Conservation (phyloP, 1,140 invertebrate species). For the Tyrophagus putrescentiae region DNA sequence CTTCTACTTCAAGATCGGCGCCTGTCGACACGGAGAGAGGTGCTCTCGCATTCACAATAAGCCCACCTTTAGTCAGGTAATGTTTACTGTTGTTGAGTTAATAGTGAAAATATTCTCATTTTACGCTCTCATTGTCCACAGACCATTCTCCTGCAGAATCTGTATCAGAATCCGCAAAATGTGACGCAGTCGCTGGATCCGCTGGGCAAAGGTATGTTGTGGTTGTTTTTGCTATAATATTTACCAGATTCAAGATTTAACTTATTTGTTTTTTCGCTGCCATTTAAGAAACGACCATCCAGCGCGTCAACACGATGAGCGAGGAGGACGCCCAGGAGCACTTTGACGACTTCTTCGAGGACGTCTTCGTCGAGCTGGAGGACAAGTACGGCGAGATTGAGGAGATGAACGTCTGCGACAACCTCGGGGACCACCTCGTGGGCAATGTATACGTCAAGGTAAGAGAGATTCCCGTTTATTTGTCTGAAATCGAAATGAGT, state of each 20-base stretch:
- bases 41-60: slow-evolving; percentile 97
- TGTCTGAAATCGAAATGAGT: no score
- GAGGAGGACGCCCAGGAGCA: slow-evolving; percentile 97
- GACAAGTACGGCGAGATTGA: slow-evolving; percentile 98
- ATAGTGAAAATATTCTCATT: no score
- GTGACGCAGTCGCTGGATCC: slow-evolving; percentile 83
- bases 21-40: slow-evolving; percentile 92
- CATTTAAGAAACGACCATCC: slow-evolving; percentile 9
- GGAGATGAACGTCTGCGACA: slow-evolving; percentile 99
- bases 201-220: slow-evolving; percentile 37
- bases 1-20: slow-evolving; percentile 99
- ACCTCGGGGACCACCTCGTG: slow-evolving; percentile 91
- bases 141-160: slow-evolving; percentile 85
- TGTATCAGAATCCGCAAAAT: slow-evolving; percentile 97
- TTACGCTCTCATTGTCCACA: no score
- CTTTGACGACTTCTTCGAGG: slow-evolving; percentile 99
- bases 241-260: no score
- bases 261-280: slow-evolving; percentile 51
- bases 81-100: no score
- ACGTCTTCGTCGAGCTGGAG: slow-evolving; percentile 95
- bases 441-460: slow-evolving; percentile 57
- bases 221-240: slow-evolving; percentile 26
- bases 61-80: slow-evolving; percentile 93
- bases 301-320: slow-evolving; percentile 47
- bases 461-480: no score